Percentiles rank a stretch among this genome's conserved stretches.
phyloP scores from a whole-genome alignment of 92 coral and sea anemone species.

The Bergia puertoricense region DNA sequence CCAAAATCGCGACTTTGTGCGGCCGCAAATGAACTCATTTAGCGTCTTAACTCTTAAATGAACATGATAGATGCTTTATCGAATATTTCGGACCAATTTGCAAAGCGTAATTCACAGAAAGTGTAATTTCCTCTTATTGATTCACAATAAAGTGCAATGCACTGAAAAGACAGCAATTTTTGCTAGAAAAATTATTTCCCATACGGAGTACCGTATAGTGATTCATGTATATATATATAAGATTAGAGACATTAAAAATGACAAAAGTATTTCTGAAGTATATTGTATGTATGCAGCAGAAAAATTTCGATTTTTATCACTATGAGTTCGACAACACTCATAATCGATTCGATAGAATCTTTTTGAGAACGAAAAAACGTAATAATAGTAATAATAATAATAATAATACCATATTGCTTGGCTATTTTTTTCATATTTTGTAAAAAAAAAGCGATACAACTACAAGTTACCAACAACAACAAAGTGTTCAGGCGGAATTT shows the following conservation, averaged over 20 bases:
- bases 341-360: not conserved
- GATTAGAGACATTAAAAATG: not conserved
- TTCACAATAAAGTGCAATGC: not conserved
- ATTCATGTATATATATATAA: not conserved
- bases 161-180: not conserved
- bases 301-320: not conserved
- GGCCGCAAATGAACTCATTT: not conserved
- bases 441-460: not conserved
- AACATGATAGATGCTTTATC: not conserved
- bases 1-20: not conserved
- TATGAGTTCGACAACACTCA: not conserved
- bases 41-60: not conserved
- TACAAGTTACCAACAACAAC: not conserved
- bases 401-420: not conserved
- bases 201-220: not conserved
- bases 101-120: not conserved
- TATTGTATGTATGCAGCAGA: not conserved
- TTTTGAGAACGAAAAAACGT: not conserved
- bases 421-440: slow-evolving; percentile 5
- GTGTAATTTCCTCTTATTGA: slow-evolving; percentile 6
- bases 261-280: not conserved
- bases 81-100: not conserved
- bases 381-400: not conserved
- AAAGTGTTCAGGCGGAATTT: slow-evolving; percentile 1
- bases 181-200: not conserved